Base-by-base conservation (phyloP, 1,140 invertebrate genomes). In the Drosophila parabipectinata region DNA sequence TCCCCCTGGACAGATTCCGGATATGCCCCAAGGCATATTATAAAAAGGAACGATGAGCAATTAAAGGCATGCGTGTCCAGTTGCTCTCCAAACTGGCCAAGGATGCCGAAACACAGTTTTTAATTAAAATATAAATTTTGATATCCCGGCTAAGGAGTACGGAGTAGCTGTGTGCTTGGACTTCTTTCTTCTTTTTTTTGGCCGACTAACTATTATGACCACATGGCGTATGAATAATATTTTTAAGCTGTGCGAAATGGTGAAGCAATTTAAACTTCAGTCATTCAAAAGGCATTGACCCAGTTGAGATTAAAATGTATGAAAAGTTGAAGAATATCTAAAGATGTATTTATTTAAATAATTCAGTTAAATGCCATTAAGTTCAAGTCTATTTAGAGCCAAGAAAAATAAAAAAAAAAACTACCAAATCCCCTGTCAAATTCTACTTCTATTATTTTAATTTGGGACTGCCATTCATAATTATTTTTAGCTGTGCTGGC, bases 51-150 rank as follows among this genome's bases (percentile, higher is more conserved):
- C 66, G 47, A 62, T 68, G 59, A 58, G 72, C 77, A 80, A 80
- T 80, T 80, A 80, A 80, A 77, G 72, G 59, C 77, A 80, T 80
- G 78, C 72, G 78, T 80, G 78, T 80, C 72, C 72, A 18, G 44
- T 21, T 47, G 7, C 30, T 45, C 41, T 14, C 45, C 77, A 37
- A 76, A 76, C 72, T 76, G 45, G 59, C 59, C 63, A 64, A 67
- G 59, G 63, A 67, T 67, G 62, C 34, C 67, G 60, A 63, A 62
- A 80, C 57, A 61, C 41, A 55, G 51, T 80, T 80, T 69, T 80
- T 80, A 80, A 80, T 80, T 76, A 80, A 80, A 78, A 75, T 44
- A 59, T 64, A 71, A 74, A 62, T 64, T 79, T 54, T 66, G 26
- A 66, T 78, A 51, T 59, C 53, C 47, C 24, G 41, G 6, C 45